Conservation (phyloP, 2,113 vertebrate species). For the Phylloscopus trochiloides region DNA sequence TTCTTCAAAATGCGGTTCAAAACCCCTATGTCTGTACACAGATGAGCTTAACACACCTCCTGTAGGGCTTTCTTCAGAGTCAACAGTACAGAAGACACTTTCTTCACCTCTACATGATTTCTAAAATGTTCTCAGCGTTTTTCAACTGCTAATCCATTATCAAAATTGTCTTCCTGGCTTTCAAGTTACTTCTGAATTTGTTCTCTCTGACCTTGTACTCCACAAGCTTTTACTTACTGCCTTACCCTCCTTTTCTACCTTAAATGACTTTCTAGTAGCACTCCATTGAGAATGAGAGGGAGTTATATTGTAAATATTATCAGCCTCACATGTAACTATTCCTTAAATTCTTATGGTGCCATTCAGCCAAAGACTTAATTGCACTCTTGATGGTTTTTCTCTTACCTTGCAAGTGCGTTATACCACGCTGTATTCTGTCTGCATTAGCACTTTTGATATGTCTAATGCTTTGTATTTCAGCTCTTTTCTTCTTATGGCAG, state of each 20-base stretch:
- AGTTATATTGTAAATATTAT: background rate
- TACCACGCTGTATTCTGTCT: background rate
- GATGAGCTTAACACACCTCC: background rate
- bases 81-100: background rate
- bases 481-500: background rate
- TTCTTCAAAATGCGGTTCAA: background rate
- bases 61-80: background rate
- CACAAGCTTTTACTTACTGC: background rate
- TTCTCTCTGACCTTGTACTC: background rate
- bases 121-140: background rate
- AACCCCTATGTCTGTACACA: accelerated
- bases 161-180: background rate
- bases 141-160: background rate
- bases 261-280: background rate
- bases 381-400: background rate
- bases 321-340: background rate
- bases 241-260: background rate
- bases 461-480: background rate
- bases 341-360: background rate
- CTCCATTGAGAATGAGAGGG: background rate
- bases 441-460: background rate
- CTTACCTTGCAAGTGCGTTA: background rate
- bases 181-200: background rate
- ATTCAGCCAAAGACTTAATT: background rate
- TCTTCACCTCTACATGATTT: background rate